Evolutionary conservation across 1,140 invertebrate species (phyloP), one percentile per base, ranked within the genome.

Genomic region (Brachionus rubens): DNA sequence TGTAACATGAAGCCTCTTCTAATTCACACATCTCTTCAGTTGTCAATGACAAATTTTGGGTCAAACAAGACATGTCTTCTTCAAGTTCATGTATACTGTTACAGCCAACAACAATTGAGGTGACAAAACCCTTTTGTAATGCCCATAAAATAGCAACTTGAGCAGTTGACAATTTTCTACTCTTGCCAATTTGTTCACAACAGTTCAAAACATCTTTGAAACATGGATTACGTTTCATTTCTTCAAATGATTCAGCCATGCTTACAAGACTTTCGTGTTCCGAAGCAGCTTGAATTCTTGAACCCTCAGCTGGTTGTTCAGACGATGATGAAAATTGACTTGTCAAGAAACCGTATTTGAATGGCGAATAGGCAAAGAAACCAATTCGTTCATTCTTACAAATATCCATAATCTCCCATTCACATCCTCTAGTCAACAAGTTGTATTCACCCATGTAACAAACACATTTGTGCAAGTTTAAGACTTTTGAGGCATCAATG

Each of bases 101-200:
- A 9, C 78, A 80, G 0, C 82, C 82, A 28, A 83, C 80, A 28
- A 83, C 79, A 7, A 83, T 81, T 19, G 82, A 82, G 0, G 79
- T 47, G 7, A 83, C 81, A 41, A 80, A 77, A 40, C 80, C 78
- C 65, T 80, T 80, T 75, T 83, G 81, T 14, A 83, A 77, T 0
- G 81, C 77, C 82, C 82, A 83, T 3, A 81, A 56, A 4, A 83
- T 40, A 0, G 82, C 78, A 6, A 83, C 79, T 77, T 83, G 81
- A 5, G 81, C 76, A 5, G 30, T 16, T 21, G 30, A 56, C 26
- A 54, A 26, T 19, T 76, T 72, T n/a, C 68, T 28, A 21, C 30
- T 48, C 26, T 72, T 47, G 1, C 19, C 43, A 54, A 72, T 72
- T 3, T 12, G 36, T 40, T 72, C n/a, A 50, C 68, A 72, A 26